phyloP scores from a whole-genome alignment of 1,140 invertebrate genomes.

The Drosophila biarmipes region DNA sequence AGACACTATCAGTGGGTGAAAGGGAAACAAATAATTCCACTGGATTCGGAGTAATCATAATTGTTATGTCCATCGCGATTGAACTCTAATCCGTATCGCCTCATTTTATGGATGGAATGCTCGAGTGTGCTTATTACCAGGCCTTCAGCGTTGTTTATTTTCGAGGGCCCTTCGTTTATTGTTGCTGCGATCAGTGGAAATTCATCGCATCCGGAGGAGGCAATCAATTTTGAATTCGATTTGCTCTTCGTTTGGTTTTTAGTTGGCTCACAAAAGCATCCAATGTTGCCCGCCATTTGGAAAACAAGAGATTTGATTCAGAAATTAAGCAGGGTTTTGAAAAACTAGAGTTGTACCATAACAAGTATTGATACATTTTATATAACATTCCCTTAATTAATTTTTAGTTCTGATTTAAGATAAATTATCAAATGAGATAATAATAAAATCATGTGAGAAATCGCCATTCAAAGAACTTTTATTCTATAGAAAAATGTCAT shows the following conservation, averaged over 20 bases:
- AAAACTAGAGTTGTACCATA: neutral
- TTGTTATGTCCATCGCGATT: conserved; percentile 47
- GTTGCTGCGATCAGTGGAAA: conserved; percentile 16
- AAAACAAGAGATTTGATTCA: neutral
- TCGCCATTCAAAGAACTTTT: neutral
- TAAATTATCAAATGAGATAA: too few relatives aligned
- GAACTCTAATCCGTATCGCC: conserved; percentile 56
- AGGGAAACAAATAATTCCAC: conserved; percentile 3
- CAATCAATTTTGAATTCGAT: conserved; percentile 31
- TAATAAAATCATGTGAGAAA: too few relatives aligned
- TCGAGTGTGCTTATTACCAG: conserved; percentile 10
- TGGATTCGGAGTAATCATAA: conserved; percentile 26
- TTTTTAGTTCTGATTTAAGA: too few relatives aligned
- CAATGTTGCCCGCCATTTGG: neutral
- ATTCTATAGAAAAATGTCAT: conserved; percentile 2
- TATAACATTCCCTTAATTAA: too few relatives aligned
- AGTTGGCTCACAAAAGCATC: conserved; percentile 6
- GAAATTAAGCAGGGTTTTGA: neutral
- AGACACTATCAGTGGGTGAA: conserved; percentile 36
- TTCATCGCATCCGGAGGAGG: conserved; percentile 38
- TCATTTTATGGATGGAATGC: conserved; percentile 44
- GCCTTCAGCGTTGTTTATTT: conserved; percentile 25
- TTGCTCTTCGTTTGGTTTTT: conserved; percentile 3
- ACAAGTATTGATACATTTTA: too few relatives aligned
- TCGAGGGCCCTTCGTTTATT: conserved; percentile 15